Conservation (phyloP, 2,797 vertebrate species). For the Pangasius larnaudii region DNA sequence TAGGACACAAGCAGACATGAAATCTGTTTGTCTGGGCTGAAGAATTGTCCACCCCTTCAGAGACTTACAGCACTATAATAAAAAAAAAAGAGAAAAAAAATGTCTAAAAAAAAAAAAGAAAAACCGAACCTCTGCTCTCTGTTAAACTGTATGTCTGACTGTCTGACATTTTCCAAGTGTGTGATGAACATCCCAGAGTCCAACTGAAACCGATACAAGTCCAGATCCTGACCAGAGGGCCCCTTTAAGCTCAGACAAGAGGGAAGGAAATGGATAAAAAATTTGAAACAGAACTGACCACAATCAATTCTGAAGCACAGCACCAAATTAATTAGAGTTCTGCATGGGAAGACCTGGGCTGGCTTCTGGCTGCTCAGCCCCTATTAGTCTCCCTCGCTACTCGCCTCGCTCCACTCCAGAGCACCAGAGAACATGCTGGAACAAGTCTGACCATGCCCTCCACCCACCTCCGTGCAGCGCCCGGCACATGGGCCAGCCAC, state of each 20-base stretch:
- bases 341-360: constrained; percentile 82
- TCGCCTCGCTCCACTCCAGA: constrained; percentile 56
- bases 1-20: neutral
- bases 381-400: constrained; percentile 64
- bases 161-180: neutral
- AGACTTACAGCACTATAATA: neutral
- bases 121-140: neutral
- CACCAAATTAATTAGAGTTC: constrained; percentile 96
- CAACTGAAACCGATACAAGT: constrained; percentile 28
- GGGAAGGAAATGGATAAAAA: constrained; percentile 85
- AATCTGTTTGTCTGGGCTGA: neutral
- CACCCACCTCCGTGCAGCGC: constrained; percentile 78
- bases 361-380: constrained; percentile 75
- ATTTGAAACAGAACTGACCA: constrained; percentile 89
- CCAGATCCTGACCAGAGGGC: constrained; percentile 13
- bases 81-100: neutral
- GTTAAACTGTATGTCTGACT: neutral
- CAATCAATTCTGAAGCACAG: constrained; percentile 94
- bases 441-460: constrained; percentile 76
- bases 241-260: constrained; percentile 59
- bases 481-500: constrained; percentile 25
- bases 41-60: neutral
- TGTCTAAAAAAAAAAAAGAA: neutral
- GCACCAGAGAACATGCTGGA: constrained; percentile 48
- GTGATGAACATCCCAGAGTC: constrained; percentile 23